Conservation (phyloP, 2,797 vertebrate genomes). For the Myotis pilosus region DNA sequence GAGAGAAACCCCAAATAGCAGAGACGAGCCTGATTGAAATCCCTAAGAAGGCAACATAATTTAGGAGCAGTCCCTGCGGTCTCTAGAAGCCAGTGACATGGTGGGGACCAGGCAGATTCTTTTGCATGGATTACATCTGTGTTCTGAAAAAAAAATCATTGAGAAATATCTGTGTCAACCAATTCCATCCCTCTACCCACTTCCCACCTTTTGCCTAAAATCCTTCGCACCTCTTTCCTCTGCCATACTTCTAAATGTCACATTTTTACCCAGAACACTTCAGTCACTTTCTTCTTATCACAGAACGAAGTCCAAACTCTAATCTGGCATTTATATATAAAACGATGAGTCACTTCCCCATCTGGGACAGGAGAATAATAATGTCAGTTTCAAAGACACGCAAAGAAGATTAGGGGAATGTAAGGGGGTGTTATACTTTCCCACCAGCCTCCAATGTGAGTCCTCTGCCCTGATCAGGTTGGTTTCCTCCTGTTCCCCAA, state of each 20-base stretch:
- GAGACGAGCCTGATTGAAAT: constrained; percentile 54
- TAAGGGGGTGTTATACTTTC: background rate
- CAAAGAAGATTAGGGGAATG: background rate
- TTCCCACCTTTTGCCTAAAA: background rate
- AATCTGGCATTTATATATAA: background rate
- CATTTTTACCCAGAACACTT: constrained; percentile 13
- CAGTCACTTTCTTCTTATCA: background rate
- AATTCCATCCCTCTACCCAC: background rate
- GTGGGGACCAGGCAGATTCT: background rate
- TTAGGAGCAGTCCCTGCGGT: background rate
- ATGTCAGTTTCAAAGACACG: background rate
- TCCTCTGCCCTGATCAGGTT: background rate
- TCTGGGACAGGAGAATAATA: background rate
- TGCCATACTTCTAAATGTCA: background rate
- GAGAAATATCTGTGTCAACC: background rate
- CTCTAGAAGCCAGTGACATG: background rate
- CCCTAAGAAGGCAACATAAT: constrained; percentile 34
- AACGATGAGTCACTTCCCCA: background rate
- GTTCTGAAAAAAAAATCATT: background rate
- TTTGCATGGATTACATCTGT: constrained; percentile 3
- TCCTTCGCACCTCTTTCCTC: background rate
- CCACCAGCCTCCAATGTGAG: background rate
- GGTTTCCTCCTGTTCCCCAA: background rate
- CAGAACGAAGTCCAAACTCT: background rate
- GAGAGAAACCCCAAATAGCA: constrained; percentile 57